Conservation (phyloP, 2,888 invertebrate genomes). For the Trichopoda pennipes region DNA sequence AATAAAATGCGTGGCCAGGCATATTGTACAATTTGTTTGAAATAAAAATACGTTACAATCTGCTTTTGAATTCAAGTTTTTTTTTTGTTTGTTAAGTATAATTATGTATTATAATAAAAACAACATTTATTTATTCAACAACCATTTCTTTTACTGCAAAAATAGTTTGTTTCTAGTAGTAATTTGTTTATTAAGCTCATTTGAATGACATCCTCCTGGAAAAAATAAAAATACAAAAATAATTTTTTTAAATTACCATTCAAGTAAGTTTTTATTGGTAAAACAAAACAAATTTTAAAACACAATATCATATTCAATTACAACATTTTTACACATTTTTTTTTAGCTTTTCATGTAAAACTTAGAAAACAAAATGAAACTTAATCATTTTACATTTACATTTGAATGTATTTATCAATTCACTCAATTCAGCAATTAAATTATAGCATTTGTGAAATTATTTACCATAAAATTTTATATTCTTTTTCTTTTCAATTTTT, state of each 20-base stretch:
- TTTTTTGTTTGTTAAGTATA: slow-evolving; percentile 30
- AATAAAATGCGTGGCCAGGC: slow-evolving; percentile 81
- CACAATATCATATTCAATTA: slow-evolving; percentile 27
- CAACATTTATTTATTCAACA: slow-evolving; percentile 55
- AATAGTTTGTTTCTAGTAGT: slow-evolving; percentile 62
- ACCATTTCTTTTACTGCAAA: slow-evolving; percentile 50
- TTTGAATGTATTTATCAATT: not conserved
- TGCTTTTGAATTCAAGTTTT: slow-evolving; percentile 56
- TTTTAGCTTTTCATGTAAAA: slow-evolving; percentile 7
- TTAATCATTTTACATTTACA: slow-evolving; percentile 8
- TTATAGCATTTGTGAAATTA: not conserved
- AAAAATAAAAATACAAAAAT: slow-evolving; percentile 21
- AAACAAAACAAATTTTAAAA: slow-evolving; percentile 30
- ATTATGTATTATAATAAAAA: slow-evolving; percentile 49
- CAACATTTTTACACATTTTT: slow-evolving; percentile 15
- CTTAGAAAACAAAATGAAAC: not conserved
- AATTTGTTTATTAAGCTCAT: slow-evolving; percentile 55
- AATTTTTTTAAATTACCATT: slow-evolving; percentile 21
- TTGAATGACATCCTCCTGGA: slow-evolving; percentile 58
- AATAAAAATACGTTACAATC: slow-evolving; percentile 63
- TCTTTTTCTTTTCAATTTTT: not conserved
- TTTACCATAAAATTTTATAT: no score
- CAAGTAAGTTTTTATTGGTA: slow-evolving; percentile 62
- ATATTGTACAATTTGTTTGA: slow-evolving; percentile 71
- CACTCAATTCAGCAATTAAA: not conserved